Conservation (phyloP, 2,888 invertebrate species). For the Panzeria rudis region DNA sequence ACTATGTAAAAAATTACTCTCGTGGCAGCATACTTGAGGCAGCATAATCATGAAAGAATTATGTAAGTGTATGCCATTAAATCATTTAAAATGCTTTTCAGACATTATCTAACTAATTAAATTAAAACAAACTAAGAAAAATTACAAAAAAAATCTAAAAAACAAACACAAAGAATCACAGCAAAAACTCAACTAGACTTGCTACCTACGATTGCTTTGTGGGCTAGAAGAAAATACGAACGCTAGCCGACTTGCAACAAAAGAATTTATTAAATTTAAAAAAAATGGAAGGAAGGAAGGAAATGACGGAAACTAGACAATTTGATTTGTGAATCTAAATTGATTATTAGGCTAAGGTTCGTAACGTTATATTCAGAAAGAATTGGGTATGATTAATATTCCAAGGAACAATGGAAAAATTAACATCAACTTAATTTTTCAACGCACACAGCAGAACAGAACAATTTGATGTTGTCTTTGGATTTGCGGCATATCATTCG, state of each 20-base stretch:
- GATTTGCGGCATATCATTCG: constrained; percentile 5
- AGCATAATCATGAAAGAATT: constrained; percentile 46
- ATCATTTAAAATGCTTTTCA: constrained; percentile 72
- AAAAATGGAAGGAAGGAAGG: not conserved
- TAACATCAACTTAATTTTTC: too few species aligned
- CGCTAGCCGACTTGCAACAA: not conserved
- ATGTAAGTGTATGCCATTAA: constrained; percentile 43
- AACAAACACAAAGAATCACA: not conserved
- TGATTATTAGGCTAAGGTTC: too few species aligned
- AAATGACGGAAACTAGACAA: constrained; percentile 27
- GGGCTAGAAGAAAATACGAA: not conserved
- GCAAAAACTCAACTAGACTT: constrained; percentile 15
- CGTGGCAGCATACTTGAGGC: constrained; percentile 4
- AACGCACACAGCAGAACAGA: too few species aligned
- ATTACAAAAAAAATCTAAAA: constrained; percentile 25
- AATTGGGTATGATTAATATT: too few species aligned
- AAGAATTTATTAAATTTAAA: constrained; percentile 22
- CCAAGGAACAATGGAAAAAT: too few species aligned
- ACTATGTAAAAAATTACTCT: constrained; percentile 7
- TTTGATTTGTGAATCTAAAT: too few species aligned
- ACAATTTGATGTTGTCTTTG: constrained; percentile 14
- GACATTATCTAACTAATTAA: constrained; percentile 75
- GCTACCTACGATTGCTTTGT: not conserved
- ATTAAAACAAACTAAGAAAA: constrained; percentile 69
- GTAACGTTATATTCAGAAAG: too few species aligned